Percentiles rank a stretch among this genome's conserved stretches.
These are phyloP conservation scores for Heterodera filipjevi DNA, from an alignment of 2,888 invertebrate genomes.

Conservation along the genomic window DNA sequence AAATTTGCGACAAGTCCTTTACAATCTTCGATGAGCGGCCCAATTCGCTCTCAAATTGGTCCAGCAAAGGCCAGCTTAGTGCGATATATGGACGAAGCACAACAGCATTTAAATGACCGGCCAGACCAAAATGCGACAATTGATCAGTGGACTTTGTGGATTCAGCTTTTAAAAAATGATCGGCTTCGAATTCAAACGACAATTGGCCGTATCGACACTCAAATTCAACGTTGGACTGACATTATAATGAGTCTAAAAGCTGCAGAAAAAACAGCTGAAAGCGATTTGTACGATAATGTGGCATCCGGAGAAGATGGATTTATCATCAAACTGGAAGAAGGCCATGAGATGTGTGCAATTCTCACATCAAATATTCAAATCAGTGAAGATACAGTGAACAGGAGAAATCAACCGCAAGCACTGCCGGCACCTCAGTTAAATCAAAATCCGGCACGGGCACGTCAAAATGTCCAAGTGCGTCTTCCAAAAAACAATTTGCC, in stretches of 20 bases:
- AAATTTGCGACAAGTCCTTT: too few relatives aligned
- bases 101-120: neutral
- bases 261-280: neutral
- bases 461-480: neutral
- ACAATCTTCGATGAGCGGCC: neutral
- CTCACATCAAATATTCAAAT: neutral
- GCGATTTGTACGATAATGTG: neutral
- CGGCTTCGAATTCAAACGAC: neutral
- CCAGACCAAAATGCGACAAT: neutral
- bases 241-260: neutral
- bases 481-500: slow-evolving; percentile 13
- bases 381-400: neutral
- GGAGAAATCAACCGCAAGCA: neutral
- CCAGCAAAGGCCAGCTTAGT: neutral
- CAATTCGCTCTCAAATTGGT: too few relatives aligned
- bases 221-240: neutral
- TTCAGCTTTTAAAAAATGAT: slow-evolving; percentile 10
- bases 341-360: neutral
- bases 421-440: neutral
- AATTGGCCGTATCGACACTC: neutral
- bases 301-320: neutral
- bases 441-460: neutral
- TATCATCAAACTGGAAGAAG: neutral
- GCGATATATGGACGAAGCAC: neutral
- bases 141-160: slow-evolving; percentile 9